Conservation (phyloP, 2,797 vertebrate genomes). For the Trematomus bernacchii region DNA sequence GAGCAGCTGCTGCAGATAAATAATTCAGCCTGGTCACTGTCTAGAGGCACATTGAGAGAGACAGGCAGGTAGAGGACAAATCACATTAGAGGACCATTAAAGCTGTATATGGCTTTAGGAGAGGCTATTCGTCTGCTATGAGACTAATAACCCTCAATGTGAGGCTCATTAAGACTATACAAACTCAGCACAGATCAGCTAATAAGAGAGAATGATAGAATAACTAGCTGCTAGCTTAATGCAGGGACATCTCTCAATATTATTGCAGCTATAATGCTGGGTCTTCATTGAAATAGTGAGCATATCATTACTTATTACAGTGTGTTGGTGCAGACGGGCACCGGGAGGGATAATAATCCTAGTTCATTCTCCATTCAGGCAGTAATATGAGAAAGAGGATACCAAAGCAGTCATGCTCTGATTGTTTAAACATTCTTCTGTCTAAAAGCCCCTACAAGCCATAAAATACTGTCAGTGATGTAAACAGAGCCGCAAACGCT, state of each 20-base stretch:
- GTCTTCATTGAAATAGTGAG: constrained; percentile 24
- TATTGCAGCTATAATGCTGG: constrained; percentile 29
- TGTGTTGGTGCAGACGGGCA: constrained; percentile 10
- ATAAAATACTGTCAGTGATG: constrained; percentile 43
- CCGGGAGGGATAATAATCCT: constrained; percentile 15
- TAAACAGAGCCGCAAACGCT: constrained; percentile 46
- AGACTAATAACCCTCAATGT: constrained; percentile 60
- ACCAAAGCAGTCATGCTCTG: constrained; percentile 8
- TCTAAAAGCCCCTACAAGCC: constrained; percentile 42
- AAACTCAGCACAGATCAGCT: constrained; percentile 66
- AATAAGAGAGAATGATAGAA: constrained; percentile 51
- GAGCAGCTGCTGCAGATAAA: constrained; percentile 75
- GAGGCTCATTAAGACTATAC: constrained; percentile 69
- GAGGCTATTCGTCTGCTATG: constrained; percentile 57
- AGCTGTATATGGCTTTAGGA: constrained; percentile 62
- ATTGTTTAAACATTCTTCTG: constrained; percentile 59
- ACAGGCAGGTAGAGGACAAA: constrained; percentile 79
- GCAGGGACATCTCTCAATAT: constrained; percentile 31
- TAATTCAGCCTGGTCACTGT: constrained; percentile 78
- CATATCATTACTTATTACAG: constrained; percentile 26
- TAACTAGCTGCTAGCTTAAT: constrained; percentile 45
- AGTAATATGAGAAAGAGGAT: constrained; percentile 10
- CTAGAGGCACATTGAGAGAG: constrained; percentile 67
- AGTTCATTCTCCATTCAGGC: constrained; percentile 19
- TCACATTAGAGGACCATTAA: constrained; percentile 79